These are phyloP conservation scores for Cenopis cana DNA, from an alignment of 2,888 invertebrate genomes.

Conservation along the genomic window DNA sequence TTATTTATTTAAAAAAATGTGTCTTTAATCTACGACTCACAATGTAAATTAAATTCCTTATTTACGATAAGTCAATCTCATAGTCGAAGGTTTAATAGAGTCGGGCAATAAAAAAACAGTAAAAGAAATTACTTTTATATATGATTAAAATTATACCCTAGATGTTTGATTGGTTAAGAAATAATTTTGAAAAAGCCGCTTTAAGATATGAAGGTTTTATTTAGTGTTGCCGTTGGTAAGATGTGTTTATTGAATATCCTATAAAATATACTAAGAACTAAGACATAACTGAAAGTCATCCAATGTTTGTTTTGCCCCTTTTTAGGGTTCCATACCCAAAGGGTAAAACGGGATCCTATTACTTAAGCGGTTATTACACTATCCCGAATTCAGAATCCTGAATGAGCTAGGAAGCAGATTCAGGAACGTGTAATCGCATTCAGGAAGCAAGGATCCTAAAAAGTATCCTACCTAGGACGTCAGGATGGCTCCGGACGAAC, in stretches of 20 bases:
- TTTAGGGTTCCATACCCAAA: no score
- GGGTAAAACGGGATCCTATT: no score
- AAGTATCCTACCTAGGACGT: no score
- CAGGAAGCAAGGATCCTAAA: no score
- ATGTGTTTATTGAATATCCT: neutral
- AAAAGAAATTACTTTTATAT: constrained; percentile 24
- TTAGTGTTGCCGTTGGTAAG: constrained; percentile 23
- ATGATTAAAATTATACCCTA: constrained; percentile 15
- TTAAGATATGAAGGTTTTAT: constrained; percentile 18
- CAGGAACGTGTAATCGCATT: no score
- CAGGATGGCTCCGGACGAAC: no score
- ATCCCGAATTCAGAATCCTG: no score
- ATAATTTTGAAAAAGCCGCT: constrained; percentile 6
- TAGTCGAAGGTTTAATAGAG: constrained; percentile 8
- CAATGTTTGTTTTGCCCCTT: no score
- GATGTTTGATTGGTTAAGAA: neutral
- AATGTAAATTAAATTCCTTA: constrained; percentile 40
- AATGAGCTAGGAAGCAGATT: no score
- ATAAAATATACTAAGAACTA: no score
- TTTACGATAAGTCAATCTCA: constrained; percentile 37
- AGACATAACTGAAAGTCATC: no score
- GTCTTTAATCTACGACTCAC: constrained; percentile 26
- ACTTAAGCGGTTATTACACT: no score
- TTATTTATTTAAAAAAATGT: constrained; percentile 5
- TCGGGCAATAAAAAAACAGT: constrained; percentile 29